Percentiles rank a stretch among this genome's conserved stretches.
phyloP scores from a whole-genome alignment of 2,113 vertebrate genomes.

The Aleadryas rufinucha region DNA sequence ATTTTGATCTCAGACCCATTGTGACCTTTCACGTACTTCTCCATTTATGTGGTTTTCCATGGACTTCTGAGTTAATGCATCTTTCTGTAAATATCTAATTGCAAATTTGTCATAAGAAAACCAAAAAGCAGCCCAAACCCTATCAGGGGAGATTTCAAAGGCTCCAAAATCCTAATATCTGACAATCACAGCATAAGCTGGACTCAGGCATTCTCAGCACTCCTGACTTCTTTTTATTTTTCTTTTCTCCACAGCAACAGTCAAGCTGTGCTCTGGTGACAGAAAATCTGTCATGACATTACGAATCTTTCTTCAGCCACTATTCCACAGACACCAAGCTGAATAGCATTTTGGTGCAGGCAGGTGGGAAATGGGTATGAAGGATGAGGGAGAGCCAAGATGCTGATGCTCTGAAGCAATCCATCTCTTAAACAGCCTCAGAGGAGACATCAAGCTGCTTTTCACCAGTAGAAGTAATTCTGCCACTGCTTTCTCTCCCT shows the following conservation, averaged over 20 bases:
- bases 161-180: background rate
- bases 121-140: background rate
- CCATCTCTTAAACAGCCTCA: background rate
- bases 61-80: background rate
- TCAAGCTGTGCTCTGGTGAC: background rate
- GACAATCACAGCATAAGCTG: background rate
- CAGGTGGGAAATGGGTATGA: background rate
- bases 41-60: background rate
- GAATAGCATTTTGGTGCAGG: conserved; percentile 13
- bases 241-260: background rate
- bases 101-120: background rate
- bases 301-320: background rate
- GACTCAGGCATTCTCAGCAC: background rate
- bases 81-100: background rate
- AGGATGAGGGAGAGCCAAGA: background rate
- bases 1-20: background rate
- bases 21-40: background rate
- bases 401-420: background rate
- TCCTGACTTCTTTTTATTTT: background rate
- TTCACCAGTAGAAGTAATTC: background rate
- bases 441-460: background rate
- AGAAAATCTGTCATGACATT: conserved; percentile 41
- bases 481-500: background rate
- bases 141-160: background rate
- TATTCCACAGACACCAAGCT: background rate